These are phyloP conservation scores for Proctacanthus coquilletti DNA, from an alignment of 1,140 invertebrate species.

Conservation along the genomic window DNA sequence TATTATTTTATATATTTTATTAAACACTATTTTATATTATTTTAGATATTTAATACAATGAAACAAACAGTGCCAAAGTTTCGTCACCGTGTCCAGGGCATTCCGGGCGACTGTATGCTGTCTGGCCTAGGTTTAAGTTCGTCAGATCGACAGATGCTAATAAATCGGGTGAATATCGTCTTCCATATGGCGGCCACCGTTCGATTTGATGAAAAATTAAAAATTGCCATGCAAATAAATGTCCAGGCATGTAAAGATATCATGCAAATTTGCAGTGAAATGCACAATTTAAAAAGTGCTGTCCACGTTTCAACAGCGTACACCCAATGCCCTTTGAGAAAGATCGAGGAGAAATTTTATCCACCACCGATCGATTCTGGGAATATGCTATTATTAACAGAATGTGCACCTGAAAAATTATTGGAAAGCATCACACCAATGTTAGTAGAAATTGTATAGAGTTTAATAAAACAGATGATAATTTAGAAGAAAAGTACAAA, in stretches of 20 bases:
- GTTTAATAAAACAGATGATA: neutral
- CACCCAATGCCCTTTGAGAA: slow-evolving; percentile 30
- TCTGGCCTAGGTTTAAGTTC: slow-evolving; percentile 44
- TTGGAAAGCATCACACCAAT: slow-evolving; percentile 49
- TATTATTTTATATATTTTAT: neutral
- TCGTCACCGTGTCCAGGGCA: slow-evolving; percentile 43
- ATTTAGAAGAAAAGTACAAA: neutral
- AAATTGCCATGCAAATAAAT: slow-evolving; percentile 46
- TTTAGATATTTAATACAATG: slow-evolving; percentile 38
- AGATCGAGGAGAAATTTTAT: slow-evolving; percentile 31
- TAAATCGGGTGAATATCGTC: slow-evolving; percentile 33
- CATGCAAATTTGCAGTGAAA: slow-evolving; percentile 45
- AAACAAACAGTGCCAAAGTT: slow-evolving; percentile 45
- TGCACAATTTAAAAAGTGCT: slow-evolving; percentile 41
- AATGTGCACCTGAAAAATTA: slow-evolving; percentile 36
- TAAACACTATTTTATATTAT: slow-evolving; percentile 9
- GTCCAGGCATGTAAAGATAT: slow-evolving; percentile 43
- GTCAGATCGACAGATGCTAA: slow-evolving; percentile 39
- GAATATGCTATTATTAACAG: slow-evolving; percentile 38
- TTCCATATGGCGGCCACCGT: slow-evolving; percentile 52
- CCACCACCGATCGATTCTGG: slow-evolving; percentile 31
- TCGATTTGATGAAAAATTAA: slow-evolving; percentile 46
- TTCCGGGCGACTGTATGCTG: slow-evolving; percentile 46
- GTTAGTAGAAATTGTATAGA: slow-evolving; percentile 29
- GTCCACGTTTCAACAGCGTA: slow-evolving; percentile 41